Conservation (phyloP, 2,888 invertebrate species). For the Apomyelois bistriatella region DNA sequence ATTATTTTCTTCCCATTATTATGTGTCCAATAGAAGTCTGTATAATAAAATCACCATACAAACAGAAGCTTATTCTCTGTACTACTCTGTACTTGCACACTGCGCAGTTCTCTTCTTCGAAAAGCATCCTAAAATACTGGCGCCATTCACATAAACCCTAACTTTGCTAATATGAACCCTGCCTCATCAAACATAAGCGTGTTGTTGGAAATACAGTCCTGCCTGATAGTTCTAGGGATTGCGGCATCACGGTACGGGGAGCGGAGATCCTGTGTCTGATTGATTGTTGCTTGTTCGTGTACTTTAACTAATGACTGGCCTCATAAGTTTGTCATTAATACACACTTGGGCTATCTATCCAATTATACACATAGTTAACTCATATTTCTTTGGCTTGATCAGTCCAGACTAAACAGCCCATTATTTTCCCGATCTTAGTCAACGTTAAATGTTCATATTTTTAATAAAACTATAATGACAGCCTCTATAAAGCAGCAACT, state of each 20-base stretch:
- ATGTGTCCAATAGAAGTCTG: too few species aligned
- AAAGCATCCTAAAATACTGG: conserved; percentile 75
- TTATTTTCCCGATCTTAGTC: too few species aligned
- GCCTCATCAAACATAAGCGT: conserved; percentile 36
- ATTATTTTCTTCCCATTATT: too few species aligned
- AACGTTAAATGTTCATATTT: too few species aligned
- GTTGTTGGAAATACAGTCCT: conserved; percentile 29
- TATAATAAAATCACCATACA: too few species aligned
- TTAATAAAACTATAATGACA: too few species aligned
- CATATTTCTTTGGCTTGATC: not conserved
- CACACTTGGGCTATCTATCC: not conserved
- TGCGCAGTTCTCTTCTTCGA: conserved; percentile 61
- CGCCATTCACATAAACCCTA: conserved; percentile 47
- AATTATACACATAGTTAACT: not conserved
- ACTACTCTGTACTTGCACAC: not conserved
- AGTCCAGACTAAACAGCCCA: too few species aligned
- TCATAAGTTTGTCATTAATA: conserved; percentile 13
- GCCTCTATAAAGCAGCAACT: too few species aligned
- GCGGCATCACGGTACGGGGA: conserved; percentile 69
- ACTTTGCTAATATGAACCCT: conserved; percentile 45
- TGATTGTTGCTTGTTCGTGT: conserved; percentile 43
- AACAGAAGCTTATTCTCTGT: not conserved
- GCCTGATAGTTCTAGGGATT: conserved; percentile 48
- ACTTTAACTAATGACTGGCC: conserved; percentile 11
- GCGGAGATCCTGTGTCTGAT: conserved; percentile 73